A percentile compares a stretch with the other conserved stretches of the same genome.
Evolutionary conservation across 2,797 vertebrate genomes (phyloP).

Genomic region (Bradypodion ventrale): DNA sequence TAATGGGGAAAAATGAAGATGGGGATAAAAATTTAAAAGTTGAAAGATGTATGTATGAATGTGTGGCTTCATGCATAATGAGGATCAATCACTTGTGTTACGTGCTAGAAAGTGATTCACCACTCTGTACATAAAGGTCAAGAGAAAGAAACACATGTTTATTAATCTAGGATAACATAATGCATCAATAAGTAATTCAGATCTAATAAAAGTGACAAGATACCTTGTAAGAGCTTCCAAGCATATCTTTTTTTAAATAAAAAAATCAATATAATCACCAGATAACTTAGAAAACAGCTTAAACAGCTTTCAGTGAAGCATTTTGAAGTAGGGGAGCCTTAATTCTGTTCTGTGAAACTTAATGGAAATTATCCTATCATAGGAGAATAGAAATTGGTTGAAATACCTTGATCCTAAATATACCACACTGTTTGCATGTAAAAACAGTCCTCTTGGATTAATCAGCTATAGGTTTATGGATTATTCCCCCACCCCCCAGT

Average conservation of each 20-base stretch:
- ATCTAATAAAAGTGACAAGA: conserved; percentile 7
- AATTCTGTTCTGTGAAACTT: conserved; percentile 21
- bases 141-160: conserved; percentile 2
- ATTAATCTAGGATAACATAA: conserved; percentile 31
- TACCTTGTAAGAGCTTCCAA: conserved; percentile 6
- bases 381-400: conserved; percentile 8
- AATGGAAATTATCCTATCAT: neutral
- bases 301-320: neutral
- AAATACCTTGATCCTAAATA: neutral
- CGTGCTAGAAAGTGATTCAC: conserved; percentile 13
- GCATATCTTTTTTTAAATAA: neutral
- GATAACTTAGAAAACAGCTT: conserved; percentile 9
- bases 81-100: neutral
- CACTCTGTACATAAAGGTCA: conserved; percentile 1
- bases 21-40: neutral
- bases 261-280: neutral
- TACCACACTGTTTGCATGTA: neutral
- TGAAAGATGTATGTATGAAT: neutral
- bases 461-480: neutral
- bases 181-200: conserved; percentile 23
- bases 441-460: neutral
- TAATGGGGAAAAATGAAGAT: neutral
- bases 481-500: neutral
- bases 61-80: neutral
- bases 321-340: conserved; percentile 19